phyloP scores from a whole-genome alignment of 2,113 vertebrate species.

The Galbula dea region DNA sequence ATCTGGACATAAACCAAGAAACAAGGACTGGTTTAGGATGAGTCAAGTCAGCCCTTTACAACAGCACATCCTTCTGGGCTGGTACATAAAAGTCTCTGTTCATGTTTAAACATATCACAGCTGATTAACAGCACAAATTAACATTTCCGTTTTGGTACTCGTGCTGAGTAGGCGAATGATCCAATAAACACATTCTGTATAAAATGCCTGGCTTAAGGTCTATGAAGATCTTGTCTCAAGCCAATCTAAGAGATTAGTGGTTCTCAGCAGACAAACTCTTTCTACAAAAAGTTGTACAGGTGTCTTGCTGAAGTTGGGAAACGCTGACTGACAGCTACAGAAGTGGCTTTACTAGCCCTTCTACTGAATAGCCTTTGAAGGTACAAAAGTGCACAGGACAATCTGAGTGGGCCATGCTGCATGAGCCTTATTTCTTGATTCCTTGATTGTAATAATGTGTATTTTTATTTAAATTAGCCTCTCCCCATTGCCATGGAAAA shows the following conservation, averaged over 20 bases:
- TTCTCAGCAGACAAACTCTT: background rate
- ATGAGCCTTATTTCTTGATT: background rate
- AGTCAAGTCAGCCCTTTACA: background rate
- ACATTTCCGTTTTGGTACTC: background rate
- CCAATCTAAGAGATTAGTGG: background rate
- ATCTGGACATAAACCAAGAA: conserved; percentile 65
- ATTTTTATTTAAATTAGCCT: background rate
- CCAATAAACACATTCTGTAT: background rate
- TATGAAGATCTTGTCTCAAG: background rate
- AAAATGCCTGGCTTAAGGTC: background rate
- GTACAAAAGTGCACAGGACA: background rate
- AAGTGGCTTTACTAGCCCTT: background rate
- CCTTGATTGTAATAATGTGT: accelerated
- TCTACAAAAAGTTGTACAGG: background rate
- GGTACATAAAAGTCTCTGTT: background rate
- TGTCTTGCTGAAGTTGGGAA: background rate
- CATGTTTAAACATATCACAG: background rate
- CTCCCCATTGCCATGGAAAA: background rate
- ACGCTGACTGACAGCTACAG: background rate
- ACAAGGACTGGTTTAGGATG: background rate
- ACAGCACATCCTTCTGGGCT: background rate
- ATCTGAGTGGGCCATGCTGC: accelerated
- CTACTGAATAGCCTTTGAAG: background rate
- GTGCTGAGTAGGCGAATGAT: no score
- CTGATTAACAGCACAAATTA: background rate